Percentiles rank a stretch among this genome's conserved stretches.
These are phyloP conservation scores for Batillaria attramentaria DNA, from an alignment of 1,140 invertebrate genomes.

Conservation along the genomic window DNA sequence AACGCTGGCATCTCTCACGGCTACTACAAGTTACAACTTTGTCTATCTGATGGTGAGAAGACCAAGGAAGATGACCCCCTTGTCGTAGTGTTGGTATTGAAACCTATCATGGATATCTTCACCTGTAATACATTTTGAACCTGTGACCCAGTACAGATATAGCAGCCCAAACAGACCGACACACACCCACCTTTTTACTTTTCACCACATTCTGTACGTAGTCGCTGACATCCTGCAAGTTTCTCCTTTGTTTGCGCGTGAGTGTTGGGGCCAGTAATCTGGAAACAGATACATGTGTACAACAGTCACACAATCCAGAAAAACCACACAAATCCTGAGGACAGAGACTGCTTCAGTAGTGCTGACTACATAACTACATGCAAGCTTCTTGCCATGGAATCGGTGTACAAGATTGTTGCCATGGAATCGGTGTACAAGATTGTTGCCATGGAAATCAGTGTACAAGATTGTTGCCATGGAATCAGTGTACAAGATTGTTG, in stretches of 20 bases:
- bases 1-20: too few relatives aligned
- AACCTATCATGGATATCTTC: too few relatives aligned
- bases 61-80: neutral
- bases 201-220: slow-evolving; percentile 73
- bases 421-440: too few relatives aligned
- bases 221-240: slow-evolving; percentile 72
- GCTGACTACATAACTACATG: too few relatives aligned
- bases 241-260: slow-evolving; percentile 71
- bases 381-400: too few relatives aligned
- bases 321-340: neutral
- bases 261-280: slow-evolving; percentile 72
- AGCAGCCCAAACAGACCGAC: neutral
- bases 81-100: neutral
- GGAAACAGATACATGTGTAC: slow-evolving; percentile 65
- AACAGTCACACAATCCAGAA: slow-evolving; percentile 29
- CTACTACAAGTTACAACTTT: too few relatives aligned
- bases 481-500: too few relatives aligned
- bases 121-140: too few relatives aligned
- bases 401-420: too few relatives aligned
- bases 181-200: slow-evolving; percentile 72
- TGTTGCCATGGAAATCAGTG: too few relatives aligned
- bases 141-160: neutral
- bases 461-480: too few relatives aligned
- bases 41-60: too few relatives aligned
- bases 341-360: neutral